Evolutionary conservation across 2,797 vertebrate genomes (phyloP), one percentile per base, ranked within the genome.

Genomic region (Poecile montanus): DNA sequence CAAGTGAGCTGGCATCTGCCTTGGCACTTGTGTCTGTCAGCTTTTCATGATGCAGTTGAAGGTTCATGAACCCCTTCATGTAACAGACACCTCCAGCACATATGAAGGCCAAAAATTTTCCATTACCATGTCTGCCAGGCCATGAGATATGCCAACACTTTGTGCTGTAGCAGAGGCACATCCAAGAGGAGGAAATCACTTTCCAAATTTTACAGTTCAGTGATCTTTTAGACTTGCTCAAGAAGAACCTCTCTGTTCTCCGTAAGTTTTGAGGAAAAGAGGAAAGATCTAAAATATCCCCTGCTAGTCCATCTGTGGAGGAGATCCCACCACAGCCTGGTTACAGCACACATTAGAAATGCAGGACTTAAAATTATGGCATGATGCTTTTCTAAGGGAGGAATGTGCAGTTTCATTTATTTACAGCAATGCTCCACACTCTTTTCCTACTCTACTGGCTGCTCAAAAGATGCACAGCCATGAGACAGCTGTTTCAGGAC

Each of bases 61-160:
- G 67, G 65, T 20, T 57, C 22, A 22, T 2, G 1, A 67, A 71
- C 16, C 0, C 0, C 22, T 40, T 67, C 16, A 23, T 4, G 6
- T 58, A 79, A 62, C 2, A 6, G 48, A 65, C 29, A 81, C 18
- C 14, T 54, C 34, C 48, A 62, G 34, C 29, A 57, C 26, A 62
- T 20, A 44, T 3, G 11, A 80, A 94, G 29, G 53, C 57, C 3
- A 85, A 72, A 76, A 42, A 17, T 25, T 73, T 53, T 30, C 26
- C 3, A 5, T 21, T 61, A 32, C 11, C 21, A 4, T 21, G 12
- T 26, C 48, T 75, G 23, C 68, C 68, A 90, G 47, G 38, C 50
- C 7, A 0, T 60, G 51, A 66, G 40, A 78, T 58, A 75, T 65
- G 50, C 42, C 61, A 74, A 36, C 9, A 38, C 5, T 58, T 87